phyloP scores from a whole-genome alignment of 2,113 vertebrate species.

The Struthidea cinerea region DNA sequence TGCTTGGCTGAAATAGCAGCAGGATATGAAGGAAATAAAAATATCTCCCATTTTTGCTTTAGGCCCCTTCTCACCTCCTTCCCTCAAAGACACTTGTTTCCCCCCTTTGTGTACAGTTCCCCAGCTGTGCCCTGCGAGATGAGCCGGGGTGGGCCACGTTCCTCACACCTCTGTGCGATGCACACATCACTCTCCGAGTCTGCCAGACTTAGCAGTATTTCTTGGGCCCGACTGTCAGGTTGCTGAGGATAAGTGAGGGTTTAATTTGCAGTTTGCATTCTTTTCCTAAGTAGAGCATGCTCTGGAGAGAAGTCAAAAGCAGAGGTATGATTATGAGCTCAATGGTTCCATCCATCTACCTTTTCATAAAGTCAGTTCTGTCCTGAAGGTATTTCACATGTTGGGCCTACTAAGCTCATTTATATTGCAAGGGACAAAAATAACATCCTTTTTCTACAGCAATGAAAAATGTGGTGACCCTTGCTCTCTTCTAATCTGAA shows the following conservation, averaged over 20 bases:
- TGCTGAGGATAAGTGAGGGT: neutral
- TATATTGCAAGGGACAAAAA: neutral
- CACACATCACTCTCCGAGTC: neutral
- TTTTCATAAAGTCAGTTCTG: neutral
- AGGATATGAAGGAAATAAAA: neutral
- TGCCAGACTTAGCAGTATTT: constrained; percentile 4
- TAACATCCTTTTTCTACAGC: neutral
- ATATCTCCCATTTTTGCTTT: neutral
- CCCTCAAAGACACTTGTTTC: neutral
- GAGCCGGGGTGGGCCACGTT: neutral
- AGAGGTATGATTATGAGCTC: neutral
- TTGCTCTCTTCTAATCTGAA: neutral
- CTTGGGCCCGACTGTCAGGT: neutral
- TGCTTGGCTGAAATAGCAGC: neutral
- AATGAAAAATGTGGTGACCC: neutral
- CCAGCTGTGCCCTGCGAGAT: constrained; percentile 4
- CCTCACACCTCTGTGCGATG: constrained; percentile 60
- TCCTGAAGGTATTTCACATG: constrained; percentile 20
- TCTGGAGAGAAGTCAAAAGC: neutral
- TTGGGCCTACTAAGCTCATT: neutral
- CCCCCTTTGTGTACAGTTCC: neutral
- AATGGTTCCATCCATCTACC: neutral
- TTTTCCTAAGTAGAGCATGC: neutral
- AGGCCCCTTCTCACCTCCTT: neutral
- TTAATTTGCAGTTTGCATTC: constrained; percentile 38